Evolutionary conservation across 2,888 invertebrate genomes (phyloP).

Genomic region (Hyposoter dolosus): DNA sequence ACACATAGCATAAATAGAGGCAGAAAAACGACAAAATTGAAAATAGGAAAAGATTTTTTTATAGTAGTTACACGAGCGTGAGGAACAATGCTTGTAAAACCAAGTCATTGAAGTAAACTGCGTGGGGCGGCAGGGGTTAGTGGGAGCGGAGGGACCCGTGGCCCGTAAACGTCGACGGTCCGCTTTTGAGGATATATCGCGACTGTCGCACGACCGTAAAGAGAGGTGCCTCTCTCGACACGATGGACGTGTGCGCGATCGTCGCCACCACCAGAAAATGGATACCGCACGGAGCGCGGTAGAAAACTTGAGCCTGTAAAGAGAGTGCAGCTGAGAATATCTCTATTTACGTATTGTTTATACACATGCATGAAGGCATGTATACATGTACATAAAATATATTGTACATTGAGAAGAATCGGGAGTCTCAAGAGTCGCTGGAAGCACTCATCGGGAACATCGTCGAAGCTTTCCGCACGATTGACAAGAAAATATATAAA

Average conservation of each 20-base stretch:
- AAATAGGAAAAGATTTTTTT: constrained; percentile 38
- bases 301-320: constrained; percentile 58
- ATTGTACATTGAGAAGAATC: constrained; percentile 34
- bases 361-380: constrained; percentile 3
- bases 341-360: constrained; percentile 15
- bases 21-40: background rate
- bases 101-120: constrained; percentile 31
- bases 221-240: constrained; percentile 52
- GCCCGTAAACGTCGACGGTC: constrained; percentile 72
- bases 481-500: constrained; percentile 39
- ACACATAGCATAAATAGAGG: background rate
- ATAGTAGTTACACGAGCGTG: constrained; percentile 47
- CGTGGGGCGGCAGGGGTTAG: constrained; percentile 11
- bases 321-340: constrained; percentile 20
- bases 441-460: constrained; percentile 64
- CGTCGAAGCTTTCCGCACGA: constrained; percentile 55
- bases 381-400: constrained; percentile 9
- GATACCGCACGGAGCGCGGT: constrained; percentile 79
- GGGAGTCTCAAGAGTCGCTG: constrained; percentile 32
- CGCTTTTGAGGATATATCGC: constrained; percentile 71
- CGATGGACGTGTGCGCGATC: constrained; percentile 72
- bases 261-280: constrained; percentile 79
- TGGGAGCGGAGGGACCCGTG: constrained; percentile 59
- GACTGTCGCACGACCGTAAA: constrained; percentile 72
- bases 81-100: constrained; percentile 59